Percentiles rank a stretch among this genome's conserved stretches.
phyloP scores from a whole-genome alignment of 1,140 invertebrate species.

The Rhagoletis pomonella region DNA sequence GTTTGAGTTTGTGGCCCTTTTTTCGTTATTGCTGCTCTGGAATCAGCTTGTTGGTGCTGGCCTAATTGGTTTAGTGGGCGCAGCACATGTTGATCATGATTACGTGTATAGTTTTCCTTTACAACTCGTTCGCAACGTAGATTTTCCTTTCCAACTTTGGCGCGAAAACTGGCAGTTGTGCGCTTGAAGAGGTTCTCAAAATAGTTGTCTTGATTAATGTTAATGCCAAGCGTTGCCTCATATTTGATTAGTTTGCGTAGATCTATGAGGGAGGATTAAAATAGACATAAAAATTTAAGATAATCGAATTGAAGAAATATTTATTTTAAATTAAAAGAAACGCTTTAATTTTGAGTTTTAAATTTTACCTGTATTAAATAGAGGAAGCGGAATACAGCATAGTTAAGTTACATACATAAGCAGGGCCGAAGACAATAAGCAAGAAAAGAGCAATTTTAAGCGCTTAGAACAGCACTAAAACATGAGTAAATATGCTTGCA shows the following conservation, averaged over 20 bases:
- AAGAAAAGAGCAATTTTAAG: too few species aligned
- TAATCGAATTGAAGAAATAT: slow-evolving; percentile 52
- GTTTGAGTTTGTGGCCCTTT: not conserved
- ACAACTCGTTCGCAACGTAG: not conserved
- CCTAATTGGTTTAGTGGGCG: not conserved
- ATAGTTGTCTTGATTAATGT: slow-evolving; percentile 60
- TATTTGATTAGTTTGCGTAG: slow-evolving; percentile 71
- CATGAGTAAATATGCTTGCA: too few species aligned
- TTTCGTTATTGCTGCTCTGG: slow-evolving; percentile 16
- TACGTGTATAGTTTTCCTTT: slow-evolving; percentile 59
- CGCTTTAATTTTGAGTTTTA: slow-evolving; percentile 29
- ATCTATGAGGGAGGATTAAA: slow-evolving; percentile 62
- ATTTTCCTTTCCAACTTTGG: slow-evolving; percentile 61
- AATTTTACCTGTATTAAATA: too few species aligned
- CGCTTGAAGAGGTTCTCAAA: slow-evolving; percentile 64
- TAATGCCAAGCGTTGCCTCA: slow-evolving; percentile 66
- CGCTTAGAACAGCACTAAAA: too few species aligned
- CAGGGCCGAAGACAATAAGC: too few species aligned
- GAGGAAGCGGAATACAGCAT: too few species aligned
- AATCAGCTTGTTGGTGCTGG: not conserved
- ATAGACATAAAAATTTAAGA: too few species aligned
- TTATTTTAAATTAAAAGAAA: not conserved
- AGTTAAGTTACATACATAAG: too few species aligned
- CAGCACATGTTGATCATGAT: slow-evolving; percentile 40
- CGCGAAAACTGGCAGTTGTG: slow-evolving; percentile 68